Conservation (phyloP, 2,113 vertebrate species). For the Petrocephalus zakoni region DNA sequence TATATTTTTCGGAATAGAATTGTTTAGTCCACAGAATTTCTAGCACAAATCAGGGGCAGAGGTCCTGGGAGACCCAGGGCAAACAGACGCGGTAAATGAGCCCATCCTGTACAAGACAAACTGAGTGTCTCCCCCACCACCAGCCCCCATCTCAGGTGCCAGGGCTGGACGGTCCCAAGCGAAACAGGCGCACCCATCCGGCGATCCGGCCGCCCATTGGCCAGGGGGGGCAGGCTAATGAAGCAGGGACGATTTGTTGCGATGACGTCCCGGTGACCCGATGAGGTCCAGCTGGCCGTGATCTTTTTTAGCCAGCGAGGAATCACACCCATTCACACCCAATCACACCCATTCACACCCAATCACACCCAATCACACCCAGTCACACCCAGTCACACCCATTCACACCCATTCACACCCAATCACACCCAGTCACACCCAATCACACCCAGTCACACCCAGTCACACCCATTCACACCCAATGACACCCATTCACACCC, state of each 20-base stretch:
- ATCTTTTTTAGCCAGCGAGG: neutral
- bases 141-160: constrained; percentile 53
- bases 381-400: neutral
- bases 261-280: constrained; percentile 30
- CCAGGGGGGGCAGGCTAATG: constrained; percentile 47
- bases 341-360: neutral
- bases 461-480: neutral
- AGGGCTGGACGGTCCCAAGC: constrained; percentile 35
- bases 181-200: neutral
- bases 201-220: neutral
- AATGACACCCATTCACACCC: neutral
- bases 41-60: constrained; percentile 32
- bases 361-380: too few relatives aligned
- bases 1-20: constrained; percentile 59
- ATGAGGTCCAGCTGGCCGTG: neutral
- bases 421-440: neutral
- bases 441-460: neutral
- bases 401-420: neutral
- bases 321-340: neutral
- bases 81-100: constrained; percentile 58
- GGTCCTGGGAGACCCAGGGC: constrained; percentile 44
- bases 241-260: constrained; percentile 40
- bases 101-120: constrained; percentile 59
- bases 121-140: constrained; percentile 59
- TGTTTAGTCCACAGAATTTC: constrained; percentile 54